These are phyloP conservation scores for Odontocerum albicorne DNA, from an alignment of 2,888 invertebrate species.

Conservation along the genomic window DNA sequence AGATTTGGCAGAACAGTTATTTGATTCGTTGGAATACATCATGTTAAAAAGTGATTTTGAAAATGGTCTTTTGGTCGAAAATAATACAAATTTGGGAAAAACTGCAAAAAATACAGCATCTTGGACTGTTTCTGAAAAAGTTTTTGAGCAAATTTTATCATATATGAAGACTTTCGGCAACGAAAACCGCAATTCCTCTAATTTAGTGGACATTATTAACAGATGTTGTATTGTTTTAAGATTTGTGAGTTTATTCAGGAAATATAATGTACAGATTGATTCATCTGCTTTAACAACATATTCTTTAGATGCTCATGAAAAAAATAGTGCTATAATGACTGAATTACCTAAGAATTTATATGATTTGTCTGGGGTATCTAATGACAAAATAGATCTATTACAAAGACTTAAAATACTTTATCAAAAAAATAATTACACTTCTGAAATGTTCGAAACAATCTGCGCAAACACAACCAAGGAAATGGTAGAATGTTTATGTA, in stretches of 20 bases:
- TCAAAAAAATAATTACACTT: slow-evolving; percentile 15
- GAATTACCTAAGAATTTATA: slow-evolving; percentile 11
- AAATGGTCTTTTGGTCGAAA: slow-evolving; percentile 38
- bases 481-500: slow-evolving; percentile 20
- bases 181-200: background rate
- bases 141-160: slow-evolving; percentile 37
- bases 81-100: too few species aligned
- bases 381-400: slow-evolving; percentile 15
- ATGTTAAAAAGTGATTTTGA: slow-evolving; percentile 51
- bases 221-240: slow-evolving; percentile 19
- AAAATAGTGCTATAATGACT: slow-evolving; percentile 9
- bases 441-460: slow-evolving; percentile 11
- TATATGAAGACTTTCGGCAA: background rate
- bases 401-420: slow-evolving; percentile 16
- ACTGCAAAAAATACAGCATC: background rate
- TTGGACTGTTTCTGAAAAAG: slow-evolving; percentile 37
- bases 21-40: slow-evolving; percentile 44
- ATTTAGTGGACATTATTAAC: background rate
- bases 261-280: slow-evolving; percentile 10
- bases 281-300: background rate
- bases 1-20: slow-evolving; percentile 41
- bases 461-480: slow-evolving; percentile 23
- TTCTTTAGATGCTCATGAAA: slow-evolving; percentile 4
- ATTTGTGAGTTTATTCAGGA: slow-evolving; percentile 21
- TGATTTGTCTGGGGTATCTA: background rate